Percentiles rank a stretch among this genome's conserved stretches.
These are phyloP conservation scores for Oligia strigilis DNA, from an alignment of 2,888 invertebrate genomes.

Conservation along the genomic window DNA sequence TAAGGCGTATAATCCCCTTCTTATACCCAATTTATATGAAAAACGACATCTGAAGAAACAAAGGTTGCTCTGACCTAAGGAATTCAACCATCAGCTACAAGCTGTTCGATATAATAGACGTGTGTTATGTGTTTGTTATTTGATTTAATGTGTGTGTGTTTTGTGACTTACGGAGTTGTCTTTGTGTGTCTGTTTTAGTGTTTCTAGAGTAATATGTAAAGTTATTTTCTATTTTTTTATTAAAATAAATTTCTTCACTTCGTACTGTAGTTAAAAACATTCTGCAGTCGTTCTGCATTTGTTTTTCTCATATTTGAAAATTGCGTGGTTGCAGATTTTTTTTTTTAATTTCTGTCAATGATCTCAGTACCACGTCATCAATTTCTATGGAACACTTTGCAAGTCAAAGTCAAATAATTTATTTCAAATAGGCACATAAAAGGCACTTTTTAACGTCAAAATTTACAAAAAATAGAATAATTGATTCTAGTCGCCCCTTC, in stretches of 20 bases:
- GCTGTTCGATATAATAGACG: slow-evolving; percentile 45
- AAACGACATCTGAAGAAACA: slow-evolving; percentile 64
- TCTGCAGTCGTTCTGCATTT: background rate
- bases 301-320: background rate
- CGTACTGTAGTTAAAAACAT: too few species aligned
- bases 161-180: background rate
- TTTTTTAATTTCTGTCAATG: too few species aligned
- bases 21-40: slow-evolving; percentile 68
- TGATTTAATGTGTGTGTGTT: slow-evolving; percentile 31
- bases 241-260: too few species aligned
- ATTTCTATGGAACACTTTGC: background rate
- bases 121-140: slow-evolving; percentile 40
- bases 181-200: background rate
- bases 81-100: slow-evolving; percentile 45
- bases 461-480: background rate
- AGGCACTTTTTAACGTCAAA: background rate
- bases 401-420: background rate
- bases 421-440: background rate
- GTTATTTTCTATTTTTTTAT: too few species aligned
- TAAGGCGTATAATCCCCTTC: slow-evolving; percentile 61
- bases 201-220: background rate
- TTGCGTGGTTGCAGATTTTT: too few species aligned
- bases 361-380: too few species aligned
- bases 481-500: background rate
- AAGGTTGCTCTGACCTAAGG: slow-evolving; percentile 47